Evolutionary conservation across 2,113 vertebrate genomes (phyloP).

Genomic region (Elgaria multicarinata): DNA sequence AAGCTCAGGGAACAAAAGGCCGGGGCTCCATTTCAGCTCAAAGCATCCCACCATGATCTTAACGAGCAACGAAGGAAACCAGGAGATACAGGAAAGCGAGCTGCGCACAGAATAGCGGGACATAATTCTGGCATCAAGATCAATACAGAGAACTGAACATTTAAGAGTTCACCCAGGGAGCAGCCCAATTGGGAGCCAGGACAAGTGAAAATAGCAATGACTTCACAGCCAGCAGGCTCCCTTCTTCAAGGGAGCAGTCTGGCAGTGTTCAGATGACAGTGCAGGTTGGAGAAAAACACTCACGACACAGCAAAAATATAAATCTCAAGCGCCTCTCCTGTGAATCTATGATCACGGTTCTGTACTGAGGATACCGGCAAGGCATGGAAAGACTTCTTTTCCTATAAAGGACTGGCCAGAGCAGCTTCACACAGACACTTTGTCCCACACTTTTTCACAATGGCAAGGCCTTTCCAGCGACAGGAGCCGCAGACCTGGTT

Average conservation of each 20-base stretch:
- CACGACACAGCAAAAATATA: background rate
- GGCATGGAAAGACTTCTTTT: background rate
- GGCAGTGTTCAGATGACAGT: slow-evolving; percentile 1
- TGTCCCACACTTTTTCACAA: background rate
- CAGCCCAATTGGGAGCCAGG: background rate
- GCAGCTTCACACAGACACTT: background rate
- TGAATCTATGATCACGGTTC: background rate
- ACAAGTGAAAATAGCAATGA: background rate
- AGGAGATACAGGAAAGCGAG: background rate
- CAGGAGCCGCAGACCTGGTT: background rate
- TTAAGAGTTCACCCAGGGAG: background rate
- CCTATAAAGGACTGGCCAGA: background rate
- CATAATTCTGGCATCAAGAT: background rate
- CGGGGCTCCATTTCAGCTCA: background rate
- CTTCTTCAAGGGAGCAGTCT: background rate
- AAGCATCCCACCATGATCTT: background rate
- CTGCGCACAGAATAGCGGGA: slow-evolving; percentile 8
- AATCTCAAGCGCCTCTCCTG: background rate
- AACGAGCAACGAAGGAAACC: background rate
- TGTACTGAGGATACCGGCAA: slow-evolving; percentile 12
- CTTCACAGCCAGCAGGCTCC: no score
- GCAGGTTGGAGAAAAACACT: background rate
- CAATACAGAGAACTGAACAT: slow-evolving; percentile 6
- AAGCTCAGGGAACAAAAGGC: background rate
- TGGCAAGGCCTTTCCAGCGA: background rate